Percentiles rank a stretch among this genome's conserved stretches.
These are phyloP conservation scores for Oryzias melastigma DNA, from an alignment of 2,113 vertebrate species.

Conservation along the genomic window DNA sequence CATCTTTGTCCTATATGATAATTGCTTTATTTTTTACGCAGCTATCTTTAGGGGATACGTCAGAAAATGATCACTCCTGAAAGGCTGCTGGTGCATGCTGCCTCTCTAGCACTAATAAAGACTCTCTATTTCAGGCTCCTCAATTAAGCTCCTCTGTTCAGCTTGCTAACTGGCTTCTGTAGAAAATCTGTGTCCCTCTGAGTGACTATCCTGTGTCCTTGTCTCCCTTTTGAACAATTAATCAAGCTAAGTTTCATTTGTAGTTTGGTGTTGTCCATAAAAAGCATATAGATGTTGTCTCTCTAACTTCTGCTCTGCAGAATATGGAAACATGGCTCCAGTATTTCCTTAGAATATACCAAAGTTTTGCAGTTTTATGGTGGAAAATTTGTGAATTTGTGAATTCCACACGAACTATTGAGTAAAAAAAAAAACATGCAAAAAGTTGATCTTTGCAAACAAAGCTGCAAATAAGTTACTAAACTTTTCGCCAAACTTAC, in stretches of 20 bases:
- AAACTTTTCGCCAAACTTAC: too few species aligned
- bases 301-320: too few species aligned
- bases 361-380: too few species aligned
- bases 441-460: too few species aligned
- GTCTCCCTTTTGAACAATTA: conserved; percentile 18
- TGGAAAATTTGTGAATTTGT: too few species aligned
- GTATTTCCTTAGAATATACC: too few species aligned
- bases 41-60: conserved; percentile 46
- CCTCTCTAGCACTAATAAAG: conserved; percentile 55
- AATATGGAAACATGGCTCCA: too few species aligned
- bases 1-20: conserved; percentile 39
- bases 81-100: conserved; percentile 26
- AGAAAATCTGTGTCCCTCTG: conserved; percentile 39
- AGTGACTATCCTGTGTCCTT: conserved; percentile 23
- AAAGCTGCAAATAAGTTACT: too few species aligned
- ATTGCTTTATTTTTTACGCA: conserved; percentile 18
- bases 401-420: too few species aligned
- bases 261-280: not conserved
- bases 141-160: conserved; percentile 60
- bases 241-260: conserved; percentile 4
- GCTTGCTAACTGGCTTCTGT: conserved; percentile 50
- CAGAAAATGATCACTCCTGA: conserved; percentile 41
- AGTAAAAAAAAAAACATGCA: too few species aligned
- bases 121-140: conserved; percentile 68
- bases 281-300: too few species aligned